A percentile compares a stretch with the other conserved stretches of the same genome.
Conservation (phyloP, 1,140 invertebrate species). For the Dufourea novaeangliae region DNA sequence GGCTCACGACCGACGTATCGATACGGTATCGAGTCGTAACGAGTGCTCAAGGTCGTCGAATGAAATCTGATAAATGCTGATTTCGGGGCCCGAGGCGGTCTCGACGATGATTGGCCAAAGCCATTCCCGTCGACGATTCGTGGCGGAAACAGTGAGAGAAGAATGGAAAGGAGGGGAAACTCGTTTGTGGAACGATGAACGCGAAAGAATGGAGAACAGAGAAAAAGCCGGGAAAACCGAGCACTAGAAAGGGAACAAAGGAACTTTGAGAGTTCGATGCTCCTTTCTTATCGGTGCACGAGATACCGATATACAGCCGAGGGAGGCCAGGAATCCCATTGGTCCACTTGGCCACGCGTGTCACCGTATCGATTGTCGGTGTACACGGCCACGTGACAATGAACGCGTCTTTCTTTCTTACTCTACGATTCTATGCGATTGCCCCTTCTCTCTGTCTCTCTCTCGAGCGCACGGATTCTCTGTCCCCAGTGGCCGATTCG, state of each 20-base stretch:
- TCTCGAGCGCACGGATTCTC: constrained; percentile 1
- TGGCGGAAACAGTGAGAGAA: background rate
- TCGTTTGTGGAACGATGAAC: constrained; percentile 33
- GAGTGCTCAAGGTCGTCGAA: constrained; percentile 43
- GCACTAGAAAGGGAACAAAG: constrained; percentile 48
- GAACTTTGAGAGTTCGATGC: constrained; percentile 70
- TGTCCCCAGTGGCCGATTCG: constrained; percentile 50
- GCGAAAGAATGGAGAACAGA: background rate
- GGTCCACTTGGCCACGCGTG: constrained; percentile 56
- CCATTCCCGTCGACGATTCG: background rate
- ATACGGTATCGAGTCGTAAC: constrained; percentile 19
- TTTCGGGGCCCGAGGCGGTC: constrained; percentile 10
- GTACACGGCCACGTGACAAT: constrained; percentile 52
- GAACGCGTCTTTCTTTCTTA: constrained; percentile 14
- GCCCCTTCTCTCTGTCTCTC: background rate
- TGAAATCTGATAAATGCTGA: constrained; percentile 53
- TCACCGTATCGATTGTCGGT: constrained; percentile 69
- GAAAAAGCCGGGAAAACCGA: background rate
- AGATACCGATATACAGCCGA: constrained; percentile 46
- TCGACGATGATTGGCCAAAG: background rate
- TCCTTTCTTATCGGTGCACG: constrained; percentile 70
- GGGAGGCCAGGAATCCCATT: constrained; percentile 40
- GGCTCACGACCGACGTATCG: constrained; percentile 21
- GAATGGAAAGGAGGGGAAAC: constrained; percentile 19
- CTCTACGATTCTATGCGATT: background rate